Percentiles rank a stretch among this genome's conserved stretches.
These are phyloP conservation scores for Laterallus jamaicensis DNA, from an alignment of 2,113 vertebrate genomes.

Conservation along the genomic window DNA sequence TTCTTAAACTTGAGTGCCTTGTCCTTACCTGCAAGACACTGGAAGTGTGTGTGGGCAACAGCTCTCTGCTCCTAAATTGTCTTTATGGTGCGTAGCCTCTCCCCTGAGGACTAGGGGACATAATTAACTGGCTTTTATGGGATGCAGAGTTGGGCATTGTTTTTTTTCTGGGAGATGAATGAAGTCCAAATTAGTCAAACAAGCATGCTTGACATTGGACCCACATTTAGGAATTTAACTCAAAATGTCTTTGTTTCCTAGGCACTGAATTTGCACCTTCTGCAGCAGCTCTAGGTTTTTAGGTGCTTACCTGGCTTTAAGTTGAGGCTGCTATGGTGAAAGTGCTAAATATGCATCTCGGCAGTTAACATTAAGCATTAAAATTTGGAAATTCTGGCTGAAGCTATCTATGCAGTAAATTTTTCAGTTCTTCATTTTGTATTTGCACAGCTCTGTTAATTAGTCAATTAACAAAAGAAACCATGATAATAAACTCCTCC, in stretches of 20 bases:
- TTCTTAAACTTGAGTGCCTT: neutral
- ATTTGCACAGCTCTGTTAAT: neutral
- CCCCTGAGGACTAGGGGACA: neutral
- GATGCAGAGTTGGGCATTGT: neutral
- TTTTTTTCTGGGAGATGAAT: neutral
- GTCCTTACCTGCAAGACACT: neutral
- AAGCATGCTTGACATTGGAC: rapidly evolving
- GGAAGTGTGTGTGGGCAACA: neutral
- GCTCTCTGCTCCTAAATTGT: neutral
- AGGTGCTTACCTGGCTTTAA: neutral
- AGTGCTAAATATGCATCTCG: neutral
- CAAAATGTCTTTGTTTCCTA: neutral
- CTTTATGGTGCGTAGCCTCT: neutral
- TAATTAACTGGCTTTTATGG: neutral
- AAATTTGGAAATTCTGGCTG: neutral
- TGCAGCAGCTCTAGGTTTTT: neutral
- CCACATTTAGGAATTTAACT: neutral
- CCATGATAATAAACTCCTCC: neutral
- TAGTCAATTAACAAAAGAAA: constrained; percentile 16
- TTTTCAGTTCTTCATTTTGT: neutral
- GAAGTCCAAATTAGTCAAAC: neutral
- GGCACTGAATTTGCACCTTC: neutral
- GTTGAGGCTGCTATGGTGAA: neutral
- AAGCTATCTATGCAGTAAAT: neutral
- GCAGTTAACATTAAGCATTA: neutral